Evolutionary conservation across 1,140 invertebrate species (phyloP).

Genomic region (Drosophila burlai): DNA sequence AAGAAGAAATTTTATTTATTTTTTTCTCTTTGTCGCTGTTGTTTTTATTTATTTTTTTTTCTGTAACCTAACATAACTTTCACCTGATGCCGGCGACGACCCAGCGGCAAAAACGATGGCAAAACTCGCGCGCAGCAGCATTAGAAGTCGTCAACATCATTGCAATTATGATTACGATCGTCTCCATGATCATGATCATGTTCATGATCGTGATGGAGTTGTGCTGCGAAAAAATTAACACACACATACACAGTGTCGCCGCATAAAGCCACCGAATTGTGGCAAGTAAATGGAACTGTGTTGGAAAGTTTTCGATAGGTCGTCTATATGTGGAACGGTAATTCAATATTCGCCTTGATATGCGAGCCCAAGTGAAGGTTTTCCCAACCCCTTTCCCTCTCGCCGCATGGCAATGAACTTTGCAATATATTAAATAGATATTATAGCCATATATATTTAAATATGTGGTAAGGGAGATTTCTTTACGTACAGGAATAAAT

Average conservation of each 20-base stretch:
- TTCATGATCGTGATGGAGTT: conserved; percentile 39
- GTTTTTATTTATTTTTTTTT: conserved; percentile 13
- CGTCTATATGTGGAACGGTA: conserved; percentile 30
- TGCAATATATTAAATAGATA: conserved; percentile 1
- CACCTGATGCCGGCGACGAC: conserved; percentile 53
- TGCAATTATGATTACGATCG: conserved; percentile 40
- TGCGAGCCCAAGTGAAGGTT: conserved; percentile 58
- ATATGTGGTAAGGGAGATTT: no score
- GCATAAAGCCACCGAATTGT: conserved; percentile 46
- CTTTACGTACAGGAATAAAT: neutral
- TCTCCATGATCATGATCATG: conserved; percentile 27
- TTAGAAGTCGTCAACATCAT: conserved; percentile 67
- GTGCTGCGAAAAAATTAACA: conserved; percentile 39
- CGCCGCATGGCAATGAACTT: conserved; percentile 57
- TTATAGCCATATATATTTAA: no score
- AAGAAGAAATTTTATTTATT: conserved; percentile 66
- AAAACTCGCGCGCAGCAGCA: conserved; percentile 60
- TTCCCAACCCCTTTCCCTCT: conserved; percentile 24
- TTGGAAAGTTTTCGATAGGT: conserved; percentile 56
- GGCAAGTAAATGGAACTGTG: conserved; percentile 56
- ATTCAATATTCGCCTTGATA: conserved; percentile 30
- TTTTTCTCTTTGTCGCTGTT: conserved; percentile 28
- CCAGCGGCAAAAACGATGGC: conserved; percentile 42
- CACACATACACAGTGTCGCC: conserved; percentile 28
- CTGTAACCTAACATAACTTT: conserved; percentile 40